These are phyloP conservation scores for Hydractinia symbiolongicarpus DNA, from an alignment of 30 jellyfish, hydroid and myxozoan genomes.

Conservation along the genomic window DNA sequence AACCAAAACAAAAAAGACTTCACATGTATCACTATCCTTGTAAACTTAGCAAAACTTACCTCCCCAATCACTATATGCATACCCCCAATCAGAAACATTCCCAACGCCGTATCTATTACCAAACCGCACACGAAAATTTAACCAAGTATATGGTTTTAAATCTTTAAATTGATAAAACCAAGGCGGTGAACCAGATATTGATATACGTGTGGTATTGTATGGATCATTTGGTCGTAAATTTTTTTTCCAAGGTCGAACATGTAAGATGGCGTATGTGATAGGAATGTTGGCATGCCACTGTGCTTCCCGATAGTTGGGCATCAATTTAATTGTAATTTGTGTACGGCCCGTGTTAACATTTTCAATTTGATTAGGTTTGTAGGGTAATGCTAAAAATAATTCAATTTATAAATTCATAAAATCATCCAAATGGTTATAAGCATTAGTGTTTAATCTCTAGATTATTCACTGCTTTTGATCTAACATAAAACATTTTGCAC, in stretches of 20 bases:
- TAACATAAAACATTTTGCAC: no score
- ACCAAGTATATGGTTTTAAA: slow-evolving; percentile 31
- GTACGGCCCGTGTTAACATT: slow-evolving; percentile 3
- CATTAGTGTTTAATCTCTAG: not conserved
- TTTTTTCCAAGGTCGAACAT: not conserved
- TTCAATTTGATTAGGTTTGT: slow-evolving; percentile 16
- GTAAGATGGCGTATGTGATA: slow-evolving; percentile 20
- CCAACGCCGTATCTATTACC: slow-evolving; percentile 34
- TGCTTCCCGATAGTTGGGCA: slow-evolving; percentile 15
- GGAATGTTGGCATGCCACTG: slow-evolving; percentile 36
- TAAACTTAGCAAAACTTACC: not conserved
- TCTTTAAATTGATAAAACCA: slow-evolving; percentile 21
- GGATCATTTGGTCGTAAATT: not conserved
- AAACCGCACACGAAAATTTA: slow-evolving; percentile 29
- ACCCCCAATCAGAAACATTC: slow-evolving; percentile 27
- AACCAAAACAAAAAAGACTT: no score
- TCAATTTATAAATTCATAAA: not conserved
- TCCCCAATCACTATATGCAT: slow-evolving; percentile 25
- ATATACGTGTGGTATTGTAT: not conserved
- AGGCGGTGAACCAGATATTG: slow-evolving; percentile 25
- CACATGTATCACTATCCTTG: no score
- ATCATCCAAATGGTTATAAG: not conserved
- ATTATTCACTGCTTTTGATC: not conserved
- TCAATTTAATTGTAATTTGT: slow-evolving; percentile 5
- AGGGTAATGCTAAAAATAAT: slow-evolving; percentile 22